These are phyloP conservation scores for Alcis repandata DNA, from an alignment of 2,888 invertebrate genomes.

Conservation along the genomic window DNA sequence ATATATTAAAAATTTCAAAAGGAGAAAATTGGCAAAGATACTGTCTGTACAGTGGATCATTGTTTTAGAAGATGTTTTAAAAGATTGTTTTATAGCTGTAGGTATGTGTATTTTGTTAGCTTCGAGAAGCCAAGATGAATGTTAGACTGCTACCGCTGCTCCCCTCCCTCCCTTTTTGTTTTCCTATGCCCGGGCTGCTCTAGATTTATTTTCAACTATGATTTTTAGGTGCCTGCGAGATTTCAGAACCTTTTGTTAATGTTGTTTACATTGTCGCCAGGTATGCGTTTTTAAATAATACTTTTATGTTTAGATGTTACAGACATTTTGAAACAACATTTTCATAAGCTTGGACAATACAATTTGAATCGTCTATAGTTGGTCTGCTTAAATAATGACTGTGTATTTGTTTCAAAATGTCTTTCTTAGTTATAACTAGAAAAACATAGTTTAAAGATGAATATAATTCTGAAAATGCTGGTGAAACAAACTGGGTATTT, in stretches of 20 bases:
- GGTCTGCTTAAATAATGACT: no score
- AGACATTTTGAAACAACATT: slow-evolving; percentile 57
- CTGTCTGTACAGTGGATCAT: slow-evolving; percentile 75
- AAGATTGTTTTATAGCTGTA: slow-evolving; percentile 79
- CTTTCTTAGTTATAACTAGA: slow-evolving; percentile 47
- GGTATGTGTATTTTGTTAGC: slow-evolving; percentile 87
- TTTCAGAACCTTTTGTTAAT: slow-evolving; percentile 83
- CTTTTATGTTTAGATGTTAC: slow-evolving; percentile 64
- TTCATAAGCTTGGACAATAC: slow-evolving; percentile 24
- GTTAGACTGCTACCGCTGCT: slow-evolving; percentile 85
- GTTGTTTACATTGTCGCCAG: slow-evolving; percentile 87
- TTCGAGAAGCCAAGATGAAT: slow-evolving; percentile 85
- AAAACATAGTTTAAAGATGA: slow-evolving; percentile 3
- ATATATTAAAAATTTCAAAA: slow-evolving; percentile 22
- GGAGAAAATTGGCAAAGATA: slow-evolving; percentile 71
- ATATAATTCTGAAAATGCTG: neutral
- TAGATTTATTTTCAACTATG: slow-evolving; percentile 81
- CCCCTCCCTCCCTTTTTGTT: slow-evolving; percentile 78
- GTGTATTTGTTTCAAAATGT: slow-evolving; percentile 54
- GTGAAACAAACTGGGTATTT: neutral
- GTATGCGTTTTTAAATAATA: slow-evolving; percentile 83
- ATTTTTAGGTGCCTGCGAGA: slow-evolving; percentile 86
- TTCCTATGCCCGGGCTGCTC: slow-evolving; percentile 82
- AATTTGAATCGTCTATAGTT: no score
- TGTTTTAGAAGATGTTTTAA: slow-evolving; percentile 75